Conservation (phyloP, 2,113 vertebrate genomes). For the Acrocephalus kingi region DNA sequence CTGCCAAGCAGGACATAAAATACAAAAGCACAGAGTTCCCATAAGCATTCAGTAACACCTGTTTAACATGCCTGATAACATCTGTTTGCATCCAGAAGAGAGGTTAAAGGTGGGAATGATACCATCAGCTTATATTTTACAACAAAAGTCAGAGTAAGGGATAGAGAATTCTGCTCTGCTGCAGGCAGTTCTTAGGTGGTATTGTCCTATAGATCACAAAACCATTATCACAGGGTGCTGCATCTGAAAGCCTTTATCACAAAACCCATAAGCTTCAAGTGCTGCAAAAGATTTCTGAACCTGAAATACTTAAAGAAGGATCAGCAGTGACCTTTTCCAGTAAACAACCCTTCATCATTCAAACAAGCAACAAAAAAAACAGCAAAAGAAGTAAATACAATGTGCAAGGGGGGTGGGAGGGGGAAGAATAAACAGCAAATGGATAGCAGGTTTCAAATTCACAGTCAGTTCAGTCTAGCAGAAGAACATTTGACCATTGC, state of each 20-base stretch:
- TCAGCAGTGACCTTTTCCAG: neutral
- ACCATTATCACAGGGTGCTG: fast-evolving
- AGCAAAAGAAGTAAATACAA: neutral
- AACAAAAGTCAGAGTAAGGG: neutral
- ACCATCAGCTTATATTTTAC: neutral
- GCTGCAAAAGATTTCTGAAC: neutral
- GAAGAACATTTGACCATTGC: neutral
- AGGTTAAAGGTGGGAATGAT: neutral
- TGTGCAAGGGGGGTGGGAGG: fast-evolving
- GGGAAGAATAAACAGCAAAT: neutral
- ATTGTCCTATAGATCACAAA: neutral
- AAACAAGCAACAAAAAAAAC: neutral
- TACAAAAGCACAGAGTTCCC: neutral
- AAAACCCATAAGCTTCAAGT: neutral
- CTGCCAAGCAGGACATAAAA: neutral
- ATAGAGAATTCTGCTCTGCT: neutral
- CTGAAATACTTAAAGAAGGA: neutral
- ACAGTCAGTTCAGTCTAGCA: neutral
- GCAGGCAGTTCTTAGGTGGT: neutral
- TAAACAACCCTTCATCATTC: neutral
- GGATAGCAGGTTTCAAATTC: neutral
- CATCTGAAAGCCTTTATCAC: neutral
- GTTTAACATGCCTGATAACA: neutral
- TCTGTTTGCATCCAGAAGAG: neutral
- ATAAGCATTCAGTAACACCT: neutral